Evolutionary conservation across 1,140 invertebrate species (phyloP), one percentile per base, ranked within the genome.

Genomic region (Cotesia glomerata): DNA sequence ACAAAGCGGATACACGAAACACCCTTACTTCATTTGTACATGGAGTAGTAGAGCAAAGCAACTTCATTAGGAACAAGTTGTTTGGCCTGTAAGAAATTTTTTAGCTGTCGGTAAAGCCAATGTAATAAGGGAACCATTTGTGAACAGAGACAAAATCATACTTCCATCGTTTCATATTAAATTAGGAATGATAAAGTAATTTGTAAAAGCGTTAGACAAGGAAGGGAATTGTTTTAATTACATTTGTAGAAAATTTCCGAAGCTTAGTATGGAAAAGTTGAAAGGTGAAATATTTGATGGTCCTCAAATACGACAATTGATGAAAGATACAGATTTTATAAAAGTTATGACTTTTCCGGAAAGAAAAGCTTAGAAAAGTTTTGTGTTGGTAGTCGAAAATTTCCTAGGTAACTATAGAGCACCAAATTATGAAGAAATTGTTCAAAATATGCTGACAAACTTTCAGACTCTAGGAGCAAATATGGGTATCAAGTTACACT

Each of bases 151-250:
- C 8, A 75, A 78, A 75, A 77, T 80, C 32, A 74, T 81, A 58
- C 66, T 83, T 66, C 78, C 81, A 73, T 79, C 78, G 71, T 63
- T 83, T 9, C 79, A 85, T 75, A 84, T 85, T n/a, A 86, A 82
- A 67, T 68, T 80, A 49, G 78, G 75, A 8, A 56, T 82, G 3
- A 79, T 82, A 69, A 85, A 85, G 74, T 81, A 83, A 45, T 85
- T 82, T 81, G 79, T 84, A 0, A 85, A 85, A 72, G 76, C 79
- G 4, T 65, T 81, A 34, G 32, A 76, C 68, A 75, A 75, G 64
- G 68, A 78, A 0, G 66, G 54, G 66, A 7, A 54, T 62, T 65
- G 68, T 45, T 78, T 79, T 61, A 73, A 66, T 13, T 76, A 78
- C 59, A 66, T 82, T 35, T 64, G 35, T 35, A 35, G 54, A 26